Base-by-base conservation (phyloP, 2,797 vertebrate species). In the Brachyrhaphis roseni region DNA sequence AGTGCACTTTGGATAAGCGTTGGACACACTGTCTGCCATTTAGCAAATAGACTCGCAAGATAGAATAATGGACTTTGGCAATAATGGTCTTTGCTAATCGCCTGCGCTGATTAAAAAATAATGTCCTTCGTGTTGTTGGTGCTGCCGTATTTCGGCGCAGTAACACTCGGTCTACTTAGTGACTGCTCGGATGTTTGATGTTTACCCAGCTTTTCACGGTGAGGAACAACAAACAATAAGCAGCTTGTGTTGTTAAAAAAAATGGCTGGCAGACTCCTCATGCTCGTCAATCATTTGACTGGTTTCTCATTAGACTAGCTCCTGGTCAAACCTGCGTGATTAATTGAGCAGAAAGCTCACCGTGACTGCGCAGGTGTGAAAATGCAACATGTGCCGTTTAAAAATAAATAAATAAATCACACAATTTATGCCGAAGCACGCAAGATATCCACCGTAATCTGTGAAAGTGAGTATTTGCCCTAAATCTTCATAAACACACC, bases 1-100 rank as follows among this genome's bases (percentile, higher is more conserved):
- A 94, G 91, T 94, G 94, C 94, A 94, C 92, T 95, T 94, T 93
- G 92, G 94, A 92, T 94, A 93, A 94, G 92, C 92, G 80, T 90
- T 87, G 84, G 81, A 86, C 90, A 91, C 89, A 92, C 88, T 81
- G 86, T 78, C 90, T 93, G 90, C 91, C 92, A 92, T 94, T 94
- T 93, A 94, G 93, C 87, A 92, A 92, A 94, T 93, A 93, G 89
- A 94, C 89, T 87, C 90, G 83, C 80, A 46, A 89, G 86, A 85
- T 89, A 87, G 89, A 92, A 92, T 92, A 94, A 92, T 92, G 85
- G 90, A 91, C 87, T 92, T 89, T 89, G 88, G 90, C 91, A 91
- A 91, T 93, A 92, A 93, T 87, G 91, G 90, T 85, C 82, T 79
- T 49, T 78, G 88, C 85, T 92, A 92, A 93, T 93, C 92, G 91